Conservation (phyloP, 2,113 vertebrate genomes). For the Anser brachyrhynchus region DNA sequence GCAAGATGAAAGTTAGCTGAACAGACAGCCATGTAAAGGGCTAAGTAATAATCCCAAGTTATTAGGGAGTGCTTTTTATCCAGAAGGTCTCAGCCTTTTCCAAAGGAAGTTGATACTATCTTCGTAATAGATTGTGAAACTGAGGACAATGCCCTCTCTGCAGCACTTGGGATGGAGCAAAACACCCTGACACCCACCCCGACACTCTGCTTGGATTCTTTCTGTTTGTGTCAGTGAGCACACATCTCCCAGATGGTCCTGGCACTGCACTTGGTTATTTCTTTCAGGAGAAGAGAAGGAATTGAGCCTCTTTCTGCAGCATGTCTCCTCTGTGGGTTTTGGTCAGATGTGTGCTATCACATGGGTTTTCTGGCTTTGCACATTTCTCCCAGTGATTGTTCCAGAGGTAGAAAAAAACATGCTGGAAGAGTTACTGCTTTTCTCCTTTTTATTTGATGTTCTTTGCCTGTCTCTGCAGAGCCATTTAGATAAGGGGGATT, state of each 20-base stretch:
- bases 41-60: neutral
- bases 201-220: neutral
- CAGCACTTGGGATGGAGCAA: neutral
- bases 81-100: neutral
- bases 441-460: constrained; percentile 52
- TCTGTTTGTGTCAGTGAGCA: neutral
- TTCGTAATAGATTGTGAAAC: constrained; percentile 21
- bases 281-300: neutral
- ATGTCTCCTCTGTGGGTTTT: neutral
- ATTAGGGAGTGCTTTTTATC: neutral
- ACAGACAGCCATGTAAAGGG: neutral
- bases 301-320: neutral
- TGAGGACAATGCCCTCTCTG: neutral
- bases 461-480: constrained; percentile 49
- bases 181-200: neutral
- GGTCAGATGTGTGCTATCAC: neutral
- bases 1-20: neutral
- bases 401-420: constrained; percentile 30
- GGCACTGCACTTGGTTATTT: neutral
- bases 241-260: neutral
- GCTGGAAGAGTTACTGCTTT: constrained; percentile 45
- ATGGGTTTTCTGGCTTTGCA: neutral
- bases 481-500: constrained; percentile 62
- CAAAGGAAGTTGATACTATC: constrained; percentile 37
- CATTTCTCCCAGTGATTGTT: neutral